A percentile compares a stretch with the other conserved stretches of the same genome.
phyloP scores from a whole-genome alignment of 2,113 vertebrate genomes.

The Tetraodon nigroviridis region DNA sequence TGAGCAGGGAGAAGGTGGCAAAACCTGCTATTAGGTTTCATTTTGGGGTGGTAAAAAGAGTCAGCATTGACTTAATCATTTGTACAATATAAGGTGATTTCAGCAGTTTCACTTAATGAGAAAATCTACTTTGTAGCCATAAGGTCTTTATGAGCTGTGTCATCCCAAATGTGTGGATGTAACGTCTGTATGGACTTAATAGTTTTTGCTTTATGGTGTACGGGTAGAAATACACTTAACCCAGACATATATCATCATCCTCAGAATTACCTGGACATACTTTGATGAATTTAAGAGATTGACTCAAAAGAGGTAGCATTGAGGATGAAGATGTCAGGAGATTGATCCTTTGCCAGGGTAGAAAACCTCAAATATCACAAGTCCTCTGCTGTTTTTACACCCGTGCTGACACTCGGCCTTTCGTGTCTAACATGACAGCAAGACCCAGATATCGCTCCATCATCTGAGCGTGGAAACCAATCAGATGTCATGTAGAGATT shows the following conservation, averaged over 20 bases:
- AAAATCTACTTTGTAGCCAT: conserved; percentile 68
- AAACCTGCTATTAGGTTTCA: conserved; percentile 50
- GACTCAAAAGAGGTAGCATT: conserved; percentile 43
- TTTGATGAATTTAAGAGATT: conserved; percentile 66
- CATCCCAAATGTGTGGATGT: conserved; percentile 64
- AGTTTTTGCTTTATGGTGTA: conserved; percentile 66
- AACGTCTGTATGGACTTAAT: conserved; percentile 65
- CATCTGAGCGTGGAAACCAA: no score
- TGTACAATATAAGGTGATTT: conserved; percentile 70
- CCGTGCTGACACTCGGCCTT: no score
- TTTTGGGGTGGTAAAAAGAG: conserved; percentile 55
- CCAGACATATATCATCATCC: conserved; percentile 55
- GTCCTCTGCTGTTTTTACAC: conserved; percentile 3
- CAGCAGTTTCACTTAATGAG: conserved; percentile 73
- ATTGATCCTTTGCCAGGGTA: conserved; percentile 42
- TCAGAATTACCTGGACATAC: conserved; percentile 55
- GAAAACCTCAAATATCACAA: conserved; percentile 26
- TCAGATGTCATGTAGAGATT: no score
- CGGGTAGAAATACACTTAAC: conserved; percentile 66
- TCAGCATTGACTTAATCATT: conserved; percentile 71
- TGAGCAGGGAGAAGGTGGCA: conserved; percentile 40
- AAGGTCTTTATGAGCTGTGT: conserved; percentile 70
- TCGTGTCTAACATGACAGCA: no score
- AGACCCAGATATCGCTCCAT: no score
- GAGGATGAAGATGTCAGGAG: conserved; percentile 49